phyloP scores from a whole-genome alignment of 1,140 invertebrate species.

The Anthonomus grandis region DNA sequence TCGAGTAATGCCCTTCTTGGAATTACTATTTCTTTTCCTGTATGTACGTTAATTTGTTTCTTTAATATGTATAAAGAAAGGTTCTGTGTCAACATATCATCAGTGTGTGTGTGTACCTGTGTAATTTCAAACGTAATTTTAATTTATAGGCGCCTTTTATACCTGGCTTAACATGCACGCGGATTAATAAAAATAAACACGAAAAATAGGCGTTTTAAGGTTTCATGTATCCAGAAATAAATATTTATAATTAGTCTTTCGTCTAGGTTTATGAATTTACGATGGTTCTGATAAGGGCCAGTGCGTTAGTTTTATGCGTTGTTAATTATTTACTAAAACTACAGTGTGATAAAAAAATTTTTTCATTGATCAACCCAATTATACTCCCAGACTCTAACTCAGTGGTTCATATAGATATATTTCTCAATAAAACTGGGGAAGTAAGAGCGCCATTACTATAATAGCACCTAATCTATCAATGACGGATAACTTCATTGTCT shows the following conservation, averaged over 20 bases:
- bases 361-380: too few species aligned
- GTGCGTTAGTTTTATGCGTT: too few species aligned
- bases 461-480: constrained; percentile 35
- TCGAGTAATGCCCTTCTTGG: constrained; percentile 10
- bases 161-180: not conserved
- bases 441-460: constrained; percentile 28
- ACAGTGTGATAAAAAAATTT: too few species aligned
- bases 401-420: too few species aligned
- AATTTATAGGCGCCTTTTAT: constrained; percentile 10
- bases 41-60: not conserved
- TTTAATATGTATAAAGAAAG: too few species aligned
- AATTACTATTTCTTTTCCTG: not conserved
- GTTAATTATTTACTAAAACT: too few species aligned
- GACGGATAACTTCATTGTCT: constrained; percentile 26
- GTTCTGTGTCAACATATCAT: too few species aligned
- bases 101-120: too few species aligned
- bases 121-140: constrained; percentile 1
- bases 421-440: constrained; percentile 25
- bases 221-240: constrained; percentile 7
- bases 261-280: constrained; percentile 7
- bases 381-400: too few species aligned
- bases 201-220: constrained; percentile 2
- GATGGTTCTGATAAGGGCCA: not conserved
- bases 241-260: constrained; percentile 10
- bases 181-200: constrained; percentile 8